Percentiles rank a stretch among this genome's conserved stretches.
phyloP scores from a whole-genome alignment of 2,888 invertebrate genomes.

The Antheraea assamensis region DNA sequence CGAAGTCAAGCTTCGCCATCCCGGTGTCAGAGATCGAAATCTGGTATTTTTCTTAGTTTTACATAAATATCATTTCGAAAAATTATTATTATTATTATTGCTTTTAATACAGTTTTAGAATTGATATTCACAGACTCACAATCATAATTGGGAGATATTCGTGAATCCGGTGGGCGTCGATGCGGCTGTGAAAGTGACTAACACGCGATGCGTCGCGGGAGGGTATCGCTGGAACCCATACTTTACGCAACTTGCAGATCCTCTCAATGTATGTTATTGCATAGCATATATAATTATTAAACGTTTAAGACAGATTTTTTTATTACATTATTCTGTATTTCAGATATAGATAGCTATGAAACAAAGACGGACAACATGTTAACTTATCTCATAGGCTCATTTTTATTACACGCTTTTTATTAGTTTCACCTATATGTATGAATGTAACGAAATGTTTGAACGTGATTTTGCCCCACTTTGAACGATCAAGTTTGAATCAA shows the following conservation, averaged over 20 bases:
- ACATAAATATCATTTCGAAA: neutral
- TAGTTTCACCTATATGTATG: too few species aligned
- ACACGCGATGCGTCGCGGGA: conserved; percentile 93
- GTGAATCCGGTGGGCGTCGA: conserved; percentile 96
- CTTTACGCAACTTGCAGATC: conserved; percentile 94
- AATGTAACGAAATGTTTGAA: too few species aligned
- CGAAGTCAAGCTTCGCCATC: conserved; percentile 94
- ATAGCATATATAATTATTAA: too few species aligned
- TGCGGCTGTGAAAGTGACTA: conserved; percentile 90
- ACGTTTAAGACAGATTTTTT: neutral
- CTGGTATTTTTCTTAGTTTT: conserved; percentile 71
- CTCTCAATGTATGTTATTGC: conserved; percentile 86
- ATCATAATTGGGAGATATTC: conserved; percentile 95
- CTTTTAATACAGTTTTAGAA: neutral
- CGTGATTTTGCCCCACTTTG: too few species aligned
- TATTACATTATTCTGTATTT: neutral
- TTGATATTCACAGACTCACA: conserved; percentile 82
- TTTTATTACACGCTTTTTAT: too few species aligned
- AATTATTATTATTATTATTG: neutral
- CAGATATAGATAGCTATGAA: neutral
- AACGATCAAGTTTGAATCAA: too few species aligned
- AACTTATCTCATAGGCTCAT: neutral
- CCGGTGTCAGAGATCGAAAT: conserved; percentile 92
- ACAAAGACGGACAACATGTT: neutral
- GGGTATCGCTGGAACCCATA: conserved; percentile 96